These are phyloP conservation scores for Synergus laeviventris DNA, from an alignment of 2,888 invertebrate genomes.

Conservation along the genomic window DNA sequence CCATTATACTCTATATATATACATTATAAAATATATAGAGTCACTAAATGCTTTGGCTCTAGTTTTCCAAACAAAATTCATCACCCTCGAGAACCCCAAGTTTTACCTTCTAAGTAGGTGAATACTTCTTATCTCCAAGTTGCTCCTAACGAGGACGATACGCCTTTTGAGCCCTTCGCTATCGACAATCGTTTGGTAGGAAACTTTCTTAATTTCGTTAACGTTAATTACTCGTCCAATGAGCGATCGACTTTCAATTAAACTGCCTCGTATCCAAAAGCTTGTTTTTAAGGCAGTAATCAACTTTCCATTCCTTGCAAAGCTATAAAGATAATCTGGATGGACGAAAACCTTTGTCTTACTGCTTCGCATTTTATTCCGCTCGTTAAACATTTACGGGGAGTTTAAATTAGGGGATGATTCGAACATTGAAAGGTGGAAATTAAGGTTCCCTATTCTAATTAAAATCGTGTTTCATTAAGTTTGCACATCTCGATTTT, in stretches of 20 bases:
- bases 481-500: neutral
- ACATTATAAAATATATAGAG: neutral
- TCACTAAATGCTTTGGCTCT: neutral
- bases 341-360: constrained; percentile 18
- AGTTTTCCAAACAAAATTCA: constrained; percentile 23
- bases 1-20: constrained; percentile 23
- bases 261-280: neutral
- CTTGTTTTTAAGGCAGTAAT: constrained; percentile 13
- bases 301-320: neutral
- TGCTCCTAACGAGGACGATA: neutral
- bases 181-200: neutral
- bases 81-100: neutral
- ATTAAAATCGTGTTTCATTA: constrained; percentile 13
- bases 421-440: constrained; percentile 14
- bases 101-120: neutral
- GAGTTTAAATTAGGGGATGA: constrained; percentile 10
- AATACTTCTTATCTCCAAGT: neutral
- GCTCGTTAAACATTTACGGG: constrained; percentile 25
- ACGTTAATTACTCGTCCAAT: constrained; percentile 23
- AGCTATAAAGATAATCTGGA: constrained; percentile 13
- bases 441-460: constrained; percentile 18
- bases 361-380: constrained; percentile 9
- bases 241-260: constrained; percentile 32
- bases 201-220: constrained; percentile 22
- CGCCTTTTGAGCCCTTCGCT: neutral